phyloP scores from a whole-genome alignment of 2,888 invertebrate genomes.

The Pristionchus maxplancki region DNA sequence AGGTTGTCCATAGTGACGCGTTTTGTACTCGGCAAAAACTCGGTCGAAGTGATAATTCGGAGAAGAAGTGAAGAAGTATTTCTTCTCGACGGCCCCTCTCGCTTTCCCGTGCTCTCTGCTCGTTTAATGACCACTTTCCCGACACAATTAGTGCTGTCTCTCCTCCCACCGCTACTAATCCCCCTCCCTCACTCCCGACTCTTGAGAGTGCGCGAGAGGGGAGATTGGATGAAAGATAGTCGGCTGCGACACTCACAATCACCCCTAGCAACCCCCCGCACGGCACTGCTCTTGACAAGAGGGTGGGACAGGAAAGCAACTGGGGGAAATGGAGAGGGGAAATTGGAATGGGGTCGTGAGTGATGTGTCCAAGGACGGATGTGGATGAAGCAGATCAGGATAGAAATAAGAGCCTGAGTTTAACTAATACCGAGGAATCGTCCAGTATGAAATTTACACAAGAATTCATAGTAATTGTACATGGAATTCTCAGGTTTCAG shows the following conservation, averaged over 20 bases:
- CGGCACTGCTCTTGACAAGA: background rate
- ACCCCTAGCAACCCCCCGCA: background rate
- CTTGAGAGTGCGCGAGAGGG: background rate
- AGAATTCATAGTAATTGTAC: too few relatives aligned
- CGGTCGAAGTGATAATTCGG: background rate
- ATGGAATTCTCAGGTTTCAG: too few relatives aligned
- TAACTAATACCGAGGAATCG: too few relatives aligned
- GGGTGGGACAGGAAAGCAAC: background rate
- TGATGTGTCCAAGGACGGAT: background rate
- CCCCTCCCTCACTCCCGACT: background rate
- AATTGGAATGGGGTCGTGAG: background rate
- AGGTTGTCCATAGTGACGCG: background rate
- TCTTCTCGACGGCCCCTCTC: background rate
- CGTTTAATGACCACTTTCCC: background rate
- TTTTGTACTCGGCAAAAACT: background rate
- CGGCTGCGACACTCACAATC: background rate
- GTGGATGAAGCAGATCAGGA: background rate
- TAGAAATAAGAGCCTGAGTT: too few relatives aligned
- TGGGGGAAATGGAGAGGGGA: background rate
- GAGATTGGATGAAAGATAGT: constrained; percentile 13
- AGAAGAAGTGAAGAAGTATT: too few relatives aligned
- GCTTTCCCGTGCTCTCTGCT: background rate
- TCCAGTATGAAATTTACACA: too few relatives aligned
- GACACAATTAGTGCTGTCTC: background rate
- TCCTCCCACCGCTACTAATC: background rate